These are phyloP conservation scores for Vireo griseus DNA, from an alignment of 2,797 vertebrate species.

Conservation along the genomic window DNA sequence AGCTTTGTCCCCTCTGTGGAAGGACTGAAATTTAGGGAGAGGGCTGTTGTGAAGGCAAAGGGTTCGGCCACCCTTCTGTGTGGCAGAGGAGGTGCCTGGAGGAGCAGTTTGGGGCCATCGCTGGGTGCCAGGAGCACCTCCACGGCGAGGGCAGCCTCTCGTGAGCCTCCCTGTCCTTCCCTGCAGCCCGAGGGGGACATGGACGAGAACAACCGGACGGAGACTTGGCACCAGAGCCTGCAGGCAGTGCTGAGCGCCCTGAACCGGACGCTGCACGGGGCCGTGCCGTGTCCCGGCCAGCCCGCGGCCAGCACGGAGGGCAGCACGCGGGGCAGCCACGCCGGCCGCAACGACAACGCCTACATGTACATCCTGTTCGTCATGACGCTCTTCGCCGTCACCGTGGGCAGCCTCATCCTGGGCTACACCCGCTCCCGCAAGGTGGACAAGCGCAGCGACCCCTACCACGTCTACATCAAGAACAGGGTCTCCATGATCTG, in stretches of 20 bases:
- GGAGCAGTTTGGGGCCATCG: neutral
- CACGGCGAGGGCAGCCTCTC: rapidly evolving
- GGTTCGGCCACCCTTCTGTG: neutral
- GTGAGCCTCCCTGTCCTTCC: neutral
- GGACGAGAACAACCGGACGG: conserved; percentile 53
- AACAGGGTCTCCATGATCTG: conserved; percentile 77
- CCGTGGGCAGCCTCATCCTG: conserved; percentile 77
- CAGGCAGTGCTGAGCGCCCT: conserved; percentile 54
- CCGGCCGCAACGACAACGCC: conserved; percentile 63
- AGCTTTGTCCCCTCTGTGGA: rapidly evolving
- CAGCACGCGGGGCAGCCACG: rapidly evolving
- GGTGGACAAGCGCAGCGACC: conserved; percentile 76
- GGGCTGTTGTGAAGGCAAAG: neutral
- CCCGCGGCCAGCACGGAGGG: rapidly evolving
- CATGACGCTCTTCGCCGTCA: conserved; percentile 77
- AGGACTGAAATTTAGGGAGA: neutral
- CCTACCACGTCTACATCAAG: conserved; percentile 79
- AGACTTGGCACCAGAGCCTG: conserved; percentile 63
- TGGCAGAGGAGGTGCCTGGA: neutral
- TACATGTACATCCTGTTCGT: conserved; percentile 80
- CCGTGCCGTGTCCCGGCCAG: neutral
- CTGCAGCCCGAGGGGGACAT: neutral
- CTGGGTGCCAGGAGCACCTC: rapidly evolving
- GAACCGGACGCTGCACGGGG: conserved; percentile 65
- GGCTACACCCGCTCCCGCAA: conserved; percentile 77